Evolutionary conservation across 1,140 invertebrate species (phyloP).

Genomic region (Drosophila aff.): DNA sequence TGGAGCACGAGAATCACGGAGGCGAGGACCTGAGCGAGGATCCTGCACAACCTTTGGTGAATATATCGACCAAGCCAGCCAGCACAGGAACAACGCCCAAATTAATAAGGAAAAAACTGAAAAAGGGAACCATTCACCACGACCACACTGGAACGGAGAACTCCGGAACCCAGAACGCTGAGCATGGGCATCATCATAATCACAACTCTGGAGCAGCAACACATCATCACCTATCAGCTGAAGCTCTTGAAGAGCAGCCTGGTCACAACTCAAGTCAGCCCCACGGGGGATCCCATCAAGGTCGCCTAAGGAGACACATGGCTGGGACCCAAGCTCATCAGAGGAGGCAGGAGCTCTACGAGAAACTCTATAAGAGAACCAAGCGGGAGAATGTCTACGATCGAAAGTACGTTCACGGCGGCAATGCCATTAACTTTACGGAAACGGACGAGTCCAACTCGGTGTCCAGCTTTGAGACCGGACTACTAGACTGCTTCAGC

Average conservation of each 20-base stretch:
- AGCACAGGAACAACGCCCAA: conserved; percentile 22
- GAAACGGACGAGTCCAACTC: conserved; percentile 87
- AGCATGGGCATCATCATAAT: conserved; percentile 13
- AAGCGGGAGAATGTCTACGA: conserved; percentile 89
- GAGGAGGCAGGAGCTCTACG: conserved; percentile 63
- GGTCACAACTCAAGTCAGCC: not conserved
- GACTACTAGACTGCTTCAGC: conserved; percentile 90
- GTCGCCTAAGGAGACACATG: conserved; percentile 21
- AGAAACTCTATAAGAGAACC: conserved; percentile 80
- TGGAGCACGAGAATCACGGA: conserved; percentile 79
- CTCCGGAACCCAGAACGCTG: conserved; percentile 8
- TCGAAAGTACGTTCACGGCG: conserved; percentile 90
- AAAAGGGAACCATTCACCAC: conserved; percentile 61
- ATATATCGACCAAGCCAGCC: not conserved
- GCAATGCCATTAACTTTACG: conserved; percentile 88
- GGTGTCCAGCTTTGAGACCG: conserved; percentile 91
- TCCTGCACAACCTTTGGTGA: not conserved
- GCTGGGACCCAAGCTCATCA: conserved; percentile 19
- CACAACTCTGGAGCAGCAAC: not conserved
- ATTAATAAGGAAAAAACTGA: conserved; percentile 61
- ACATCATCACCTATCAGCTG: conserved; percentile 1
- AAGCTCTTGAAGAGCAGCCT: not conserved
- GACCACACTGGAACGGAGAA: conserved; percentile 6
- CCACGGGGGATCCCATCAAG: not conserved
- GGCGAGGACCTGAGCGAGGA: conserved; percentile 82